Conservation (phyloP, 2,797 vertebrate species). For the Dipus sagitta region DNA sequence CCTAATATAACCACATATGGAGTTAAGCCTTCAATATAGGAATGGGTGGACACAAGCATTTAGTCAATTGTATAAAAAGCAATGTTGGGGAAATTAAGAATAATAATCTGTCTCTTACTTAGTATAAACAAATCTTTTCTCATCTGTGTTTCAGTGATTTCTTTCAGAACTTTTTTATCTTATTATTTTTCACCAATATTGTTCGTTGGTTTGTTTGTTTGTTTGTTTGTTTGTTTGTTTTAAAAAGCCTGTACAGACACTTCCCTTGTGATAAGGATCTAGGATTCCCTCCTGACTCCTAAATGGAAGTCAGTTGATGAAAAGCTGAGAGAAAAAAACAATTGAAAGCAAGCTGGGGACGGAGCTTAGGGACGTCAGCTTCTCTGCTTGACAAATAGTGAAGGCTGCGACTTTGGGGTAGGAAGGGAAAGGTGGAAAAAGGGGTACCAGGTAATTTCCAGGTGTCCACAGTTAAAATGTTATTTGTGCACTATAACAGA, state of each 20-base stretch:
- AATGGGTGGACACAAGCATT: not conserved
- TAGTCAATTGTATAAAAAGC: not conserved
- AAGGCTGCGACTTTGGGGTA: not conserved
- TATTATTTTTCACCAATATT: constrained; percentile 30
- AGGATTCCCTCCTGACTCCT: constrained; percentile 59
- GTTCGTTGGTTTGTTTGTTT: constrained; percentile 30
- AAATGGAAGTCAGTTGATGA: constrained; percentile 46
- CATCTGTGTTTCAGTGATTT: not conserved
- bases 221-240: not conserved
- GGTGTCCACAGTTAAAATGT: constrained; percentile 70
- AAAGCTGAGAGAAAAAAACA: constrained; percentile 58
- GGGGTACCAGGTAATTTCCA: constrained; percentile 68
- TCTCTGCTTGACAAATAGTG: constrained; percentile 66
- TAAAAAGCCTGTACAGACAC: not conserved
- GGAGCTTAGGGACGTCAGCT: not conserved
- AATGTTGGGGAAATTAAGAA: constrained; percentile 39
- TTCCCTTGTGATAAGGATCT: constrained; percentile 25
- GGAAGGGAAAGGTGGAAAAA: constrained; percentile 30
- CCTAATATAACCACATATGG: not conserved
- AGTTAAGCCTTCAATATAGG: not conserved
- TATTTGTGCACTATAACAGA: constrained; percentile 33
- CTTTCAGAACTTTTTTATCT: constrained; percentile 40
- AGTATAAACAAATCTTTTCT: not conserved
- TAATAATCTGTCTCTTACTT: not conserved
- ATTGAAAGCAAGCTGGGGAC: constrained; percentile 68